These are phyloP conservation scores for Stenopsyche tienmushanensis DNA, from an alignment of 1,140 invertebrate species.

Conservation along the genomic window DNA sequence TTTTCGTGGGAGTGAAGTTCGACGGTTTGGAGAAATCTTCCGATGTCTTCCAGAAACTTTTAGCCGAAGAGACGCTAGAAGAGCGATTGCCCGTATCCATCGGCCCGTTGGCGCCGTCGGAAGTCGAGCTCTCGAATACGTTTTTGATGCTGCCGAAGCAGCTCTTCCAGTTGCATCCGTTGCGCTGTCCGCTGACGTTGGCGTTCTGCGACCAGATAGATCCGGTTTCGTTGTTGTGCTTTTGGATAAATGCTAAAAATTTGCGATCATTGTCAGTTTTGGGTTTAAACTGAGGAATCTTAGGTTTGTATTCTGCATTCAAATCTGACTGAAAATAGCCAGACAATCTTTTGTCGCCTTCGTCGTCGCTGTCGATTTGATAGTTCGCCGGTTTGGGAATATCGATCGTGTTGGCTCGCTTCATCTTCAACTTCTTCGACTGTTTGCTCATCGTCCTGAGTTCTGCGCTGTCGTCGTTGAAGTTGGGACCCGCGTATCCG, in stretches of 20 bases:
- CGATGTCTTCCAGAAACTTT: slow-evolving; percentile 60
- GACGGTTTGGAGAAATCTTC: slow-evolving; percentile 48
- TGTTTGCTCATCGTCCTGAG: background rate
- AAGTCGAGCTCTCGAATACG: slow-evolving; percentile 64
- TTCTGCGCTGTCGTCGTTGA: background rate
- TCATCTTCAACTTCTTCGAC: slow-evolving; percentile 74
- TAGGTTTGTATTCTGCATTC: slow-evolving; percentile 44
- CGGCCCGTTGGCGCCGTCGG: slow-evolving; percentile 38
- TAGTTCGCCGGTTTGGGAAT: slow-evolving; percentile 71
- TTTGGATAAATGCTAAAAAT: slow-evolving; percentile 79
- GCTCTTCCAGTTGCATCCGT: slow-evolving; percentile 68
- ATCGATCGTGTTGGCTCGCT: slow-evolving; percentile 84
- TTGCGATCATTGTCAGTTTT: slow-evolving; percentile 84
- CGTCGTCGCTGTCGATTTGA: slow-evolving; percentile 53
- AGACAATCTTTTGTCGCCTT: slow-evolving; percentile 41
- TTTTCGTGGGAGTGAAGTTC: slow-evolving; percentile 24
- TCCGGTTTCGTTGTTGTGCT: slow-evolving; percentile 60
- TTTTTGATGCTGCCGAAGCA: slow-evolving; percentile 84
- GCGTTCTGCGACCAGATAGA: slow-evolving; percentile 44
- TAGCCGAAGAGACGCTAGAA: slow-evolving; percentile 52
- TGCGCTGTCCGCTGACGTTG: slow-evolving; percentile 39
- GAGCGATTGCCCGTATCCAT: slow-evolving; percentile 46
- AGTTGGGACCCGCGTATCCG: background rate
- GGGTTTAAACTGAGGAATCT: slow-evolving; percentile 68
- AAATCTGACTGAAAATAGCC: slow-evolving; percentile 29